phyloP scores from a whole-genome alignment of 2,888 invertebrate species.

The Trichopoda pennipes region DNA sequence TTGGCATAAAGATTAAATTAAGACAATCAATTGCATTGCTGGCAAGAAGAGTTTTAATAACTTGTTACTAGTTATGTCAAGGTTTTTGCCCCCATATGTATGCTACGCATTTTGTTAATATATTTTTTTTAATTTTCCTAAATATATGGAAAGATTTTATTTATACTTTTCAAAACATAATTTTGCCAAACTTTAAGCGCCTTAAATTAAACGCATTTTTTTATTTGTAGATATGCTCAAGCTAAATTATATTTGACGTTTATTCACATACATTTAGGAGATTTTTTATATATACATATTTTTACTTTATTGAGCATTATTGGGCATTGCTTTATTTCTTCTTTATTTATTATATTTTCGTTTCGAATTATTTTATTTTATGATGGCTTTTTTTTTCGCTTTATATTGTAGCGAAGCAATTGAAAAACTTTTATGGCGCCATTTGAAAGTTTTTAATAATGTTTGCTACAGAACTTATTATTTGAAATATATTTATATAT shows the following conservation, averaged over 20 bases:
- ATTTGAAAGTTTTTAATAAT: slow-evolving; percentile 68
- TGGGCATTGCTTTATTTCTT: slow-evolving; percentile 56
- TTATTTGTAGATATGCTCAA: slow-evolving; percentile 28
- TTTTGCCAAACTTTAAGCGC: slow-evolving; percentile 15
- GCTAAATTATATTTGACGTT: slow-evolving; percentile 27
- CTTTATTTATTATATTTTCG: slow-evolving; percentile 32
- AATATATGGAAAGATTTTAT: not conserved
- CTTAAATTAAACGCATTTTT: slow-evolving; percentile 39
- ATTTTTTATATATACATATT: slow-evolving; percentile 45
- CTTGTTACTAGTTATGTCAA: no score
- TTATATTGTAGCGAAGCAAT: slow-evolving; percentile 59
- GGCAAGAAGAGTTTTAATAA: no score
- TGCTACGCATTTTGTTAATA: no score
- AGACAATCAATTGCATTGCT: no score
- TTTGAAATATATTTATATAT: slow-evolving; percentile 16
- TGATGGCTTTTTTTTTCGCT: slow-evolving; percentile 3
- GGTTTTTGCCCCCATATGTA: no score
- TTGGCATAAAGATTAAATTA: no score
- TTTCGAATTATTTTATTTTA: slow-evolving; percentile 14
- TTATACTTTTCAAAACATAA: slow-evolving; percentile 5
- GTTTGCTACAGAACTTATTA: slow-evolving; percentile 59
- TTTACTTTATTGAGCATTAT: slow-evolving; percentile 57
- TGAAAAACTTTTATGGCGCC: slow-evolving; percentile 69
- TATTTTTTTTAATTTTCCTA: not conserved
- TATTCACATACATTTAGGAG: not conserved